A percentile compares a stretch with the other conserved stretches of the same genome.
Evolutionary conservation across 2,113 vertebrate species (phyloP).

Genomic region (Potamarius usumacintae): DNA sequence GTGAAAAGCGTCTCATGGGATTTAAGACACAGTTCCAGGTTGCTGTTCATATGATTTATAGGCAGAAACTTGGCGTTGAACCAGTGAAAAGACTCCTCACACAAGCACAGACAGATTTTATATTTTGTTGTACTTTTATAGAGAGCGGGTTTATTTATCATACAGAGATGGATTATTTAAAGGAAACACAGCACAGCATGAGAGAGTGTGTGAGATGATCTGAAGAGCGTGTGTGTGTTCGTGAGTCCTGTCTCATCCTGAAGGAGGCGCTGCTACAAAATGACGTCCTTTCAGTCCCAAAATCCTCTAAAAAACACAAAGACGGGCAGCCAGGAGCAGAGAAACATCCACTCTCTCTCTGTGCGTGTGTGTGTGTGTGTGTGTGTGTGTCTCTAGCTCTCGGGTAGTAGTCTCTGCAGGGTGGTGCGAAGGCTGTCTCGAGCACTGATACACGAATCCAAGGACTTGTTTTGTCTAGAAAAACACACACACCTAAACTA

Average conservation of each 20-base stretch:
- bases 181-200: background rate
- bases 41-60: background rate
- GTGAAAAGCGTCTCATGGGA: background rate
- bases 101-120: background rate
- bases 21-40: background rate
- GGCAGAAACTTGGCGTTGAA: background rate
- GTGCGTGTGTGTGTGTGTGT: background rate
- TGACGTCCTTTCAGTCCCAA: background rate
- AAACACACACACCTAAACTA: background rate
- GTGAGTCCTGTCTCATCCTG: background rate
- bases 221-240: background rate
- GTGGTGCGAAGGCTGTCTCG: conserved; percentile 83
- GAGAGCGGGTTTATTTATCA: background rate
- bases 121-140: background rate
- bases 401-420: conserved; percentile 64
- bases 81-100: background rate
- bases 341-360: background rate
- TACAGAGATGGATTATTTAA: background rate
- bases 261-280: background rate
- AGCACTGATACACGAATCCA: conserved; percentile 82
- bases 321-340: conserved; percentile 3
- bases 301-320: background rate
- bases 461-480: conserved; percentile 79
- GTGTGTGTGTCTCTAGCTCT: conserved; percentile 60
- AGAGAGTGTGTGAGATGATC: background rate